Evolutionary conservation across 2,888 invertebrate species (phyloP).

Genomic region (Sarcophaga subvicina): DNA sequence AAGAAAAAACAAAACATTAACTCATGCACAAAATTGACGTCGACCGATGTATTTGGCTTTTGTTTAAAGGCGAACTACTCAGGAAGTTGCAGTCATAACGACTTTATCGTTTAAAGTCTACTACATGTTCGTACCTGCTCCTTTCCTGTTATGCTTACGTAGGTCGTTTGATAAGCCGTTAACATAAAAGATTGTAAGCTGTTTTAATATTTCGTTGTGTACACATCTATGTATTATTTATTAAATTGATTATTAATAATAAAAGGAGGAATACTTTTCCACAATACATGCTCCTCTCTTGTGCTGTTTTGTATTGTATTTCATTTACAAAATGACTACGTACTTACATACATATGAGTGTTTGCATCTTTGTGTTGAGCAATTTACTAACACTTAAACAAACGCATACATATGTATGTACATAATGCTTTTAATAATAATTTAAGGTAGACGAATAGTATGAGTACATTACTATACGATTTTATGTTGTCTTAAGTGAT

Average conservation of each 20-base stretch:
- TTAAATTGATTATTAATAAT: no score
- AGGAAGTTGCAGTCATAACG: slow-evolving; percentile 68
- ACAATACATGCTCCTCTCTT: no score
- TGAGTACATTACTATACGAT: neutral
- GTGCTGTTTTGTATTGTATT: no score
- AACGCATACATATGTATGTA: no score
- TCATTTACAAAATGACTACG: no score
- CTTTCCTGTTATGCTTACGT: neutral
- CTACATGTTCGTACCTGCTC: neutral
- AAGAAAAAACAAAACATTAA: no score
- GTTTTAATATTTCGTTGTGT: no score
- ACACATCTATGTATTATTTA: no score
- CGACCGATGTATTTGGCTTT: slow-evolving; percentile 10
- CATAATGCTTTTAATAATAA: slow-evolving; percentile 40
- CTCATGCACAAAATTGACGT: no score
- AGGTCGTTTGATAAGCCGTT: slow-evolving; percentile 4
- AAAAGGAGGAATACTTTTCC: no score
- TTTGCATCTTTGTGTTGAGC: neutral
- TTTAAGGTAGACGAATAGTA: slow-evolving; percentile 15
- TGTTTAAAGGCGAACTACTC: slow-evolving; percentile 37
- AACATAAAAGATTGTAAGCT: no score
- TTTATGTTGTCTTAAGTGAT: neutral
- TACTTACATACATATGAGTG: no score
- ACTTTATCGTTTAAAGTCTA: slow-evolving; percentile 50
- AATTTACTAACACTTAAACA: neutral